These are phyloP conservation scores for Ptychobarbus kaznakovi DNA, from an alignment of 2,797 vertebrate species.

Conservation along the genomic window DNA sequence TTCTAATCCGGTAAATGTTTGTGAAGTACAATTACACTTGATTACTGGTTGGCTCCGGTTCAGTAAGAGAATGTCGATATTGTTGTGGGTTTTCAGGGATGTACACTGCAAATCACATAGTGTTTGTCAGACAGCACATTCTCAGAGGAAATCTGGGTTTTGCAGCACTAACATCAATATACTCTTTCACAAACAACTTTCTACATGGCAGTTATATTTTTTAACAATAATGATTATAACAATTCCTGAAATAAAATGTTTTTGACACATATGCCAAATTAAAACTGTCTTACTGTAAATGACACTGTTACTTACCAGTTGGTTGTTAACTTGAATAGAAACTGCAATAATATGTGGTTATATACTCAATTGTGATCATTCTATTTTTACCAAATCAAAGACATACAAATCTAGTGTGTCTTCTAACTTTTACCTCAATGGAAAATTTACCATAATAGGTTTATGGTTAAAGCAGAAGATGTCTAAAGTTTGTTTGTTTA, in stretches of 20 bases:
- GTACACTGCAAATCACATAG: background rate
- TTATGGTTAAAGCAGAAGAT: background rate
- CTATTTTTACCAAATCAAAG: background rate
- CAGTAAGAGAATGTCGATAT: constrained; percentile 66
- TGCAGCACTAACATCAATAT: background rate
- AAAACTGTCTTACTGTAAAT: background rate
- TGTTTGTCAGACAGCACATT: background rate
- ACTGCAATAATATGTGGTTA: background rate
- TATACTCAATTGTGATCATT: background rate
- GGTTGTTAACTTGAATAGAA: background rate
- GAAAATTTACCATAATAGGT: background rate
- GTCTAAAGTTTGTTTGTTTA: no score
- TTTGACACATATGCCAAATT: background rate
- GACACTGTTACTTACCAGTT: background rate
- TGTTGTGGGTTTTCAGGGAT: constrained; percentile 26
- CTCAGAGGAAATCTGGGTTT: background rate
- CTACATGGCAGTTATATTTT: background rate
- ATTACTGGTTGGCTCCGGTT: constrained; percentile 69
- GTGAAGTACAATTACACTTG: constrained; percentile 72
- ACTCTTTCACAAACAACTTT: background rate
- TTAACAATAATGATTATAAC: background rate
- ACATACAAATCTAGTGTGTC: background rate
- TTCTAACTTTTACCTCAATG: background rate
- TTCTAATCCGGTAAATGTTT: constrained; percentile 76
- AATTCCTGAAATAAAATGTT: background rate